These are phyloP conservation scores for Orestias chungarensis DNA, from an alignment of 2,797 vertebrate species.

Conservation along the genomic window DNA sequence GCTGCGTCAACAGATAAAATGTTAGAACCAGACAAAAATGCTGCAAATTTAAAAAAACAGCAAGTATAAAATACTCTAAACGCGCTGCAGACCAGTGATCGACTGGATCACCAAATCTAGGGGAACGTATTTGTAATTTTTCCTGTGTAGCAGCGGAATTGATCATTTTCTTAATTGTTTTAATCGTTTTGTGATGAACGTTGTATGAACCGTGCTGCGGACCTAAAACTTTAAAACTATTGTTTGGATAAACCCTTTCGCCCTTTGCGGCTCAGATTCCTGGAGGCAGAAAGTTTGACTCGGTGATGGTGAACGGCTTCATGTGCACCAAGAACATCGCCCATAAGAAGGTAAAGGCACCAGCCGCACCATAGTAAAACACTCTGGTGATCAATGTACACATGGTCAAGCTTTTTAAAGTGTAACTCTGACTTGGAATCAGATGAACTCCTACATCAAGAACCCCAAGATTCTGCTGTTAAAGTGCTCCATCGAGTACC, in stretches of 20 bases:
- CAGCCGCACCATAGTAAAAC: background rate
- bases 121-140: background rate
- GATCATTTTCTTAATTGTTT: background rate
- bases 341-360: conserved; percentile 94
- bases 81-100: too few relatives aligned
- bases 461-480: conserved; percentile 96
- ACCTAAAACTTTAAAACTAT: background rate
- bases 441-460: conserved; percentile 98
- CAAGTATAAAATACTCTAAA: too few relatives aligned
- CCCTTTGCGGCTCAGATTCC: conserved; percentile 83
- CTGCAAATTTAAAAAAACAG: too few relatives aligned
- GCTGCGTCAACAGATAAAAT: too few relatives aligned
- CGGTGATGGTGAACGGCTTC: conserved; percentile 93
- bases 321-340: conserved; percentile 98
- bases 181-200: background rate
- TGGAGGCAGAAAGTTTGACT: conserved; percentile 98
- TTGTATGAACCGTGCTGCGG: background rate
- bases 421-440: conserved; percentile 16
- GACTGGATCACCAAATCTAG: too few relatives aligned
- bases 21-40: too few relatives aligned
- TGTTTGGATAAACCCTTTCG: background rate
- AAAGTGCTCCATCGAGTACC: conserved; percentile 98
- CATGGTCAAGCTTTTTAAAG: background rate
- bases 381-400: background rate
- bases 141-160: too few relatives aligned